Conservation (phyloP, 2,113 vertebrate species). For the Mormyrus lacerda region DNA sequence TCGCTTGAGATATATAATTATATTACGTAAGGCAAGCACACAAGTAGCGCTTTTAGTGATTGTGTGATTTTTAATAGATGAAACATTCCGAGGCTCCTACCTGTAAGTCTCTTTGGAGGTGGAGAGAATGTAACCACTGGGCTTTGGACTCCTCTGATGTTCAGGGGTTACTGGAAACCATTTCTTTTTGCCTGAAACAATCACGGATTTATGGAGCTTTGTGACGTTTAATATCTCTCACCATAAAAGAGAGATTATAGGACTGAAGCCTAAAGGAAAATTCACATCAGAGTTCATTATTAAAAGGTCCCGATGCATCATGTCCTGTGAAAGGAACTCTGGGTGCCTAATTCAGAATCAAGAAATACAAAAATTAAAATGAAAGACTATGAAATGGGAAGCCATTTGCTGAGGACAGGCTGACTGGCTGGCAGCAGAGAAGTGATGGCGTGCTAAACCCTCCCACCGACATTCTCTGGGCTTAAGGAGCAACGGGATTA, state of each 20-base stretch:
- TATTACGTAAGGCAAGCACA: neutral
- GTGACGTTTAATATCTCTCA: neutral
- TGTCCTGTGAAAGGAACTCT: neutral
- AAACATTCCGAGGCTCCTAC: neutral
- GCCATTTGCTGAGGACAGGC: neutral
- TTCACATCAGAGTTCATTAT: neutral
- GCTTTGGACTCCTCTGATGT: neutral
- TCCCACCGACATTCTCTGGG: neutral
- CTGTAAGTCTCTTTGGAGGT: neutral
- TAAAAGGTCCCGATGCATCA: neutral
- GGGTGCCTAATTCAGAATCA: neutral
- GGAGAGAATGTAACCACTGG: too few relatives aligned
- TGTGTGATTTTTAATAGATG: neutral
- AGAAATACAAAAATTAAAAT: neutral
- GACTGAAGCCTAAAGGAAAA: neutral
- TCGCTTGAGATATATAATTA: neutral
- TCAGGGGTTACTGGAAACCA: neutral
- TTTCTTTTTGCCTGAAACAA: conserved; percentile 6
- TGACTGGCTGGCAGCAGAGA: neutral
- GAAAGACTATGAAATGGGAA: neutral
- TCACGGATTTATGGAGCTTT: neutral
- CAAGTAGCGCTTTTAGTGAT: neutral
- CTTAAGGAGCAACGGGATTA: neutral
- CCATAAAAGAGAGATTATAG: neutral
- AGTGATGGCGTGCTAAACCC: neutral